Conservation (phyloP, 2,888 invertebrate species). For the Lasioglossum villosulum region DNA sequence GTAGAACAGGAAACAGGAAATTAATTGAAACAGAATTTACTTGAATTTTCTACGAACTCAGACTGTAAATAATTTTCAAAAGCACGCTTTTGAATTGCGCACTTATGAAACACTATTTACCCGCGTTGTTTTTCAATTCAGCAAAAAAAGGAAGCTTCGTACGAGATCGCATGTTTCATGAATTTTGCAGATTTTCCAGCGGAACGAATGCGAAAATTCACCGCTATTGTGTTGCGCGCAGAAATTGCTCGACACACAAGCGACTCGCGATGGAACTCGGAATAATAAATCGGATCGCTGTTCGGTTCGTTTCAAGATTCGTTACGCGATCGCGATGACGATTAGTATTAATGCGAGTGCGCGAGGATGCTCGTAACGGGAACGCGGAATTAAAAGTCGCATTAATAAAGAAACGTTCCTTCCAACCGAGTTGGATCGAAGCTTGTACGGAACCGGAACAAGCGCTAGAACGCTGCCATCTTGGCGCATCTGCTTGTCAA, state of each 20-base stretch:
- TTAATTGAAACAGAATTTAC: no score
- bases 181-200: neutral
- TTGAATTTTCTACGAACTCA: neutral
- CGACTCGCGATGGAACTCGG: neutral
- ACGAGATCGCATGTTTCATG: neutral
- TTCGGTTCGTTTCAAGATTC: constrained; percentile 20
- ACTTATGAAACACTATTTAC: neutral
- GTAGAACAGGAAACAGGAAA: neutral
- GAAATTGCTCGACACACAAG: neutral
- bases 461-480: constrained; percentile 13
- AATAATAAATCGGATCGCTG: constrained; percentile 10
- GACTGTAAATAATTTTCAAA: neutral
- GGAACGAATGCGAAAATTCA: neutral
- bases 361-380: constrained; percentile 22
- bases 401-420: constrained; percentile 29
- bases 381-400: constrained; percentile 18
- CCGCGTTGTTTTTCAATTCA: neutral
- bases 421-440: constrained; percentile 3
- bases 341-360: constrained; percentile 14
- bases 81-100: neutral
- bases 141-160: neutral
- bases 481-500: constrained; percentile 5
- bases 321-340: constrained; percentile 26
- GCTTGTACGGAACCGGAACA: constrained; percentile 19
- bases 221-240: neutral